Conservation (phyloP, 2,797 vertebrate species). For the Aulostomus chinensis region DNA sequence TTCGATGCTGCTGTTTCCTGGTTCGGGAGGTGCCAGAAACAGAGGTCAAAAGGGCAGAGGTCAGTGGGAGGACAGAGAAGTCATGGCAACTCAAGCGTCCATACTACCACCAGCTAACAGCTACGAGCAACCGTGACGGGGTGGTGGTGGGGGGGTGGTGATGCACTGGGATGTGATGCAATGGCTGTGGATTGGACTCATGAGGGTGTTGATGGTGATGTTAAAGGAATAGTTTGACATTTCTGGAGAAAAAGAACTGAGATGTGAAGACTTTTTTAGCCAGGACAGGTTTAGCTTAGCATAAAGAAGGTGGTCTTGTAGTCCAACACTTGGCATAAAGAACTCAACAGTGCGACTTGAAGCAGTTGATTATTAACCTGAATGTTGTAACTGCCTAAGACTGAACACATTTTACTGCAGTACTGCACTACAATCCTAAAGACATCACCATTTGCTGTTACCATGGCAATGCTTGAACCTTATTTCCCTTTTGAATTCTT, state of each 20-base stretch:
- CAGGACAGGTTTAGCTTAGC: neutral
- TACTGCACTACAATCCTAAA: too few relatives aligned
- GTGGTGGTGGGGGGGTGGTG: neutral
- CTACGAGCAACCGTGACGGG: conserved; percentile 23
- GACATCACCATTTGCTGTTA: too few relatives aligned
- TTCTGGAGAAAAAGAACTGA: too few relatives aligned
- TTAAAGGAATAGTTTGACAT: conserved; percentile 36
- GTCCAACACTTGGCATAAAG: too few relatives aligned
- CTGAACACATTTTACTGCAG: too few relatives aligned
- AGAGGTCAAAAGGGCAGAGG: conserved; percentile 61
- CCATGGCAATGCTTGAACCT: too few relatives aligned
- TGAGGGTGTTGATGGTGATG: conserved; percentile 34
- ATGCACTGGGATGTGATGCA: neutral
- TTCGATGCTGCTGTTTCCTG: conserved; percentile 84
- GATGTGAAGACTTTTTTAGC: too few relatives aligned
- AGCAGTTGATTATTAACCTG: too few relatives aligned
- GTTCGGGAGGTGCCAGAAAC: conserved; percentile 81
- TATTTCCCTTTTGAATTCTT: too few relatives aligned
- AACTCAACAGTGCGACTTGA: too few relatives aligned
- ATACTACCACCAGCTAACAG: conserved; percentile 40
- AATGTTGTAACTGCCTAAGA: too few relatives aligned
- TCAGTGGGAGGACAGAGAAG: conserved; percentile 52
- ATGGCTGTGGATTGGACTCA: conserved; percentile 1
- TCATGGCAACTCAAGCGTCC: conserved; percentile 59
- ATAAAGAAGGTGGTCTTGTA: too few relatives aligned